These are phyloP conservation scores for Pollimyrus isidori DNA, from an alignment of 2,113 vertebrate species.

Conservation along the genomic window DNA sequence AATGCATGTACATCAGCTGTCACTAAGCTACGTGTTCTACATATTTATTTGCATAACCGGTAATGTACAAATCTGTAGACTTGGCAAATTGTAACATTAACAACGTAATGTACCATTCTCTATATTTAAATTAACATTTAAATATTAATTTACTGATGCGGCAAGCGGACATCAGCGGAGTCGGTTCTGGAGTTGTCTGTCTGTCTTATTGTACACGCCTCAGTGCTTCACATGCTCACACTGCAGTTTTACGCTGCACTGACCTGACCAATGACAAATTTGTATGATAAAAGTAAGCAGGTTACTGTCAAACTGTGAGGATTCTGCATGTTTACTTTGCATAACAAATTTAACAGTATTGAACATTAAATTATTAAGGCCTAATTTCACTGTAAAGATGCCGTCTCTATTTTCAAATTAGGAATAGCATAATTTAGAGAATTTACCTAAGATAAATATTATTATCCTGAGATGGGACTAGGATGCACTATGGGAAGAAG, in stretches of 20 bases:
- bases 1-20: neutral
- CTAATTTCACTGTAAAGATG: neutral
- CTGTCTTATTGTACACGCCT: neutral
- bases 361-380: neutral
- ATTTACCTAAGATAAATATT: neutral
- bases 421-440: neutral
- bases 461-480: neutral
- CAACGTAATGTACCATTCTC: neutral
- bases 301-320: neutral
- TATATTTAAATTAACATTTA: neutral
- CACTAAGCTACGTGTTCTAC: neutral
- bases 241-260: neutral
- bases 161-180: neutral
- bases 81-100: neutral
- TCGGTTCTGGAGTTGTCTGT: neutral
- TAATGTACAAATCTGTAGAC: neutral
- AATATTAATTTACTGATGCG: neutral
- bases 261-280: neutral
- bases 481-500: neutral
- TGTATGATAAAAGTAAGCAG: neutral
- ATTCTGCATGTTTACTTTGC: neutral
- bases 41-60: neutral
- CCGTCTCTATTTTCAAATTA: neutral
- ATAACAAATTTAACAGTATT: neutral
- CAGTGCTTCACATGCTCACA: neutral